Evolutionary conservation across 2,888 invertebrate genomes (phyloP), one percentile per base, ranked within the genome.

Genomic region (Timema podura): DNA sequence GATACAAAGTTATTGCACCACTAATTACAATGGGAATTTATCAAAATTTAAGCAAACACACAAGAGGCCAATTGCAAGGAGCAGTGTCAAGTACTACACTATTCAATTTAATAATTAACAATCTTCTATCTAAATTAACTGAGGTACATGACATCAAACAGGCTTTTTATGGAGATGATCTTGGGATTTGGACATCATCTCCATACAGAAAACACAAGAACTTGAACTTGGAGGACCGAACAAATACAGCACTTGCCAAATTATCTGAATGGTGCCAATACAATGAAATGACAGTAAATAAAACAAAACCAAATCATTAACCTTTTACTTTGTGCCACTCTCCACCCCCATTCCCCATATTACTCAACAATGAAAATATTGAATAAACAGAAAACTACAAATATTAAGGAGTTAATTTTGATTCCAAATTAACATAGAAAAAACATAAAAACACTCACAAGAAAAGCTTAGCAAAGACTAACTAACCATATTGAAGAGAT

Each of bases 401-500:
- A 10, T 64, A 64, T 30, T 64, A 45, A 46, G 64, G 64, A 7
- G 64, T 16, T 46, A 6, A 44, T 64, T 16, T 8, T 45, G 11
- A 45, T 46, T 46, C 44, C 44, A 64, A 44, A 45, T 16, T 45
- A 6, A 45, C 46, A 46, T 44, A 11, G 15, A n/a, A 46, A 64
- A 64, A 44, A 64, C 30, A 64, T 64, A 45, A 64, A 16, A 30
- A 11, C 11, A 44, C 44, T 15, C n/a, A 46, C n/a, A 6, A 46
- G 46, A 46, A 64, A 64, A n/a, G 64, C 64, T 64, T 8, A 16
- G 46, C 64, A 64, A 46, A 64, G 64, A 64, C n/a, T 64, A 64
- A 64, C 30, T 64, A n/a, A n/a, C n/a, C n/a, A 46, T 64, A 30
- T 64, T 64, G 46, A 64, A 64, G 6, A 64, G 11, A n/a, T 30